phyloP scores from a whole-genome alignment of 2,113 vertebrate genomes.

The Apteryx owenii region DNA sequence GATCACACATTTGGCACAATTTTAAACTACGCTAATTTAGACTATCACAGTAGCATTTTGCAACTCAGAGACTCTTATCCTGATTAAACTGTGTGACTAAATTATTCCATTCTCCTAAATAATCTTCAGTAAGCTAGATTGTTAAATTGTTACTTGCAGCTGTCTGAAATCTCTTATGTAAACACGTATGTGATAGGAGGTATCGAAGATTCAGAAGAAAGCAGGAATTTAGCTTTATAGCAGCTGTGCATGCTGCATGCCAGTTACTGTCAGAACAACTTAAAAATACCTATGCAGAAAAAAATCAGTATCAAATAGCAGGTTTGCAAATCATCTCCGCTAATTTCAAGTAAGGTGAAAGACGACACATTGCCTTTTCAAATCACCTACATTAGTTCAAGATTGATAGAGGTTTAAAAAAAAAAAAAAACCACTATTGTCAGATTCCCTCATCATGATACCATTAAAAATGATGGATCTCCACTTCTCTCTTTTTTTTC shows the following conservation, averaged over 20 bases:
- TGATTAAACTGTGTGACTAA: neutral
- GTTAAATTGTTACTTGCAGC: neutral
- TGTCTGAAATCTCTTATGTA: neutral
- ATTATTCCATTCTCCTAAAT: slow-evolving; percentile 27
- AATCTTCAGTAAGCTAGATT: neutral
- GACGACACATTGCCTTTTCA: neutral
- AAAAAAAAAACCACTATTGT: neutral
- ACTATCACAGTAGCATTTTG: neutral
- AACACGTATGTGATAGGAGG: neutral
- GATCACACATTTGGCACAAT: neutral
- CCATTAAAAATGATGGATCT: neutral
- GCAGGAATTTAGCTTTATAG: neutral
- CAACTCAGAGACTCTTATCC: neutral
- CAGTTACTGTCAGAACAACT: neutral
- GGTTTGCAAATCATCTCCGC: neutral
- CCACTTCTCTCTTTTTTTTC: neutral
- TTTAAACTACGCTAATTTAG: neutral
- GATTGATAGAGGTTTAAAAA: neutral
- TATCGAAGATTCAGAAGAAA: neutral
- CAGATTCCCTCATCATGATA: neutral
- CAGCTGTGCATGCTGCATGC: neutral
- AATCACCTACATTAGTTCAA: neutral
- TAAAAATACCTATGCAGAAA: neutral
- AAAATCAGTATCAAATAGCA: neutral
- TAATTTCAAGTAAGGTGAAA: neutral